Conservation (phyloP, 2,113 vertebrate genomes). For the Chelonoidis abingdonii region DNA sequence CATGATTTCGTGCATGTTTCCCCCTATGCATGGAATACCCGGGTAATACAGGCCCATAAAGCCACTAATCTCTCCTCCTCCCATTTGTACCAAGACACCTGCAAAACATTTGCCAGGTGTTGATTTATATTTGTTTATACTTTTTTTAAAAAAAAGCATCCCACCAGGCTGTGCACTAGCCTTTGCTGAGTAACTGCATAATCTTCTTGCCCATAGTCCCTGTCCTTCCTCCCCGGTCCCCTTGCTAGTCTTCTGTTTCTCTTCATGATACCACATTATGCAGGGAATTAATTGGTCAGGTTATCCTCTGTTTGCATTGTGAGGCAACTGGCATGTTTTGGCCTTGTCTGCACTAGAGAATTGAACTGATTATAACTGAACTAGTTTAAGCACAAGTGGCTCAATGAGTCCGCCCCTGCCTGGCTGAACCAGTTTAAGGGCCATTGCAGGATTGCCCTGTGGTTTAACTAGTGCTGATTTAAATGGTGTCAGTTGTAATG, state of each 20-base stretch:
- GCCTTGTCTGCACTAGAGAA: background rate
- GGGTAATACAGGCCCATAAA: background rate
- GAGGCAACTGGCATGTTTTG: background rate
- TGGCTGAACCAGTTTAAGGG: background rate
- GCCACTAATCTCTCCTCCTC: background rate
- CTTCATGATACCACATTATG: background rate
- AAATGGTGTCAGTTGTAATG: background rate
- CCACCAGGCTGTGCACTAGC: fast-evolving
- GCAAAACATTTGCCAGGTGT: background rate
- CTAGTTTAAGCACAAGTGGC: background rate
- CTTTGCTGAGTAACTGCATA: background rate
- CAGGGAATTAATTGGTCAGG: background rate
- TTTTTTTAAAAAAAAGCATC: fast-evolving
- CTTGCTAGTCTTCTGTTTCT: background rate
- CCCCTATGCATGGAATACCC: background rate
- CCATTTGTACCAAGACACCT: background rate
- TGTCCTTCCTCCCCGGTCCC: background rate
- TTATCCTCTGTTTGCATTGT: background rate
- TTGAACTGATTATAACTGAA: background rate
- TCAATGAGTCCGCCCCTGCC: background rate
- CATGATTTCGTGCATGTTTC: background rate
- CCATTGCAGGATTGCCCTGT: background rate
- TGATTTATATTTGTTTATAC: background rate
- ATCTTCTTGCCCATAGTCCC: background rate
- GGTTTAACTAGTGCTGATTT: background rate